phyloP scores from a whole-genome alignment of 2,888 invertebrate species.

The Troides oblongomaculatus region DNA sequence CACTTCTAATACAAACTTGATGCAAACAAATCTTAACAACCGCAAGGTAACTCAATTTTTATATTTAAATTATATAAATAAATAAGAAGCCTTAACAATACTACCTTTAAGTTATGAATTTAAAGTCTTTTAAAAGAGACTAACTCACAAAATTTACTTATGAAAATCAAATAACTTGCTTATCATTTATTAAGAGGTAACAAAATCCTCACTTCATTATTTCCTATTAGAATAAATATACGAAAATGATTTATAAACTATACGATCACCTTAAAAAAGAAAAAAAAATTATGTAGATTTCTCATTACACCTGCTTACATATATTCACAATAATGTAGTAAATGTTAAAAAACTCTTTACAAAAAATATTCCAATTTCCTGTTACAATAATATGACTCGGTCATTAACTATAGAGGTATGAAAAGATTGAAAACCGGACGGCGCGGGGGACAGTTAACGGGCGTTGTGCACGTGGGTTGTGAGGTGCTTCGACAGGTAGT shows the following conservation, averaged over 20 bases:
- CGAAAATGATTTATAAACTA: slow-evolving; percentile 68
- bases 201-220: slow-evolving; percentile 40
- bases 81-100: slow-evolving; percentile 21
- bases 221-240: slow-evolving; percentile 55
- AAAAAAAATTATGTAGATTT: slow-evolving; percentile 62
- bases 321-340: slow-evolving; percentile 58
- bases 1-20: slow-evolving; percentile 9
- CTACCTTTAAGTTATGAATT: too few relatives aligned
- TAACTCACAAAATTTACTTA: slow-evolving; percentile 18
- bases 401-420: slow-evolving; percentile 53
- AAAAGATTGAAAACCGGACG: slow-evolving; percentile 54
- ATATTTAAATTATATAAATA: slow-evolving; percentile 17
- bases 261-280: slow-evolving; percentile 70
- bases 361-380: slow-evolving; percentile 76
- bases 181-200: slow-evolving; percentile 46
- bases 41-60: slow-evolving; percentile 26
- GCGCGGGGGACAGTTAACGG: slow-evolving; percentile 71
- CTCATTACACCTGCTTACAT: slow-evolving; percentile 73
- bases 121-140: slow-evolving; percentile 5
- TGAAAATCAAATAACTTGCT: slow-evolving; percentile 18
- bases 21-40: slow-evolving; percentile 19
- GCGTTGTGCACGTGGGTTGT: slow-evolving; percentile 92
- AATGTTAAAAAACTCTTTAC: slow-evolving; percentile 70
- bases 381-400: slow-evolving; percentile 61
- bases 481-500: slow-evolving; percentile 93